Evolutionary conservation across 2,113 vertebrate species (phyloP).

Genomic region (Danionella cerebrum): DNA sequence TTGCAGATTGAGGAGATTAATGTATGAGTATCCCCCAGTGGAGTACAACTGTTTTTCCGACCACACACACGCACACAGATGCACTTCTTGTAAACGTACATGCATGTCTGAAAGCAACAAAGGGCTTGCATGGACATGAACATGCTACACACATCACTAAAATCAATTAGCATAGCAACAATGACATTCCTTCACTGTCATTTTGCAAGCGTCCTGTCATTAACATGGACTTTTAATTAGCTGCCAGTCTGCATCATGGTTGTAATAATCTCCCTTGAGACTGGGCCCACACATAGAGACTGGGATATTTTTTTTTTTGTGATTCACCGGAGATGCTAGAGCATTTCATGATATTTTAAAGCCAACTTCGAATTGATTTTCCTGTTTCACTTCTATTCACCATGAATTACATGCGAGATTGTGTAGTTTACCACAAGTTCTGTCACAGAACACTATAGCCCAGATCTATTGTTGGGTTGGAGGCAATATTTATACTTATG

Average conservation of each 20-base stretch:
- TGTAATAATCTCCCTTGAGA: constrained; percentile 9
- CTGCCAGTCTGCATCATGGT: background rate
- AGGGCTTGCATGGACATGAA: background rate
- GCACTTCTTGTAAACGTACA: background rate
- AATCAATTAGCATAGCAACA: background rate
- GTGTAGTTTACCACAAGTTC: too few relatives aligned
- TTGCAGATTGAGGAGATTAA: constrained; percentile 4
- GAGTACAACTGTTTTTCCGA: background rate
- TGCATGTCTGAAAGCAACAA: background rate
- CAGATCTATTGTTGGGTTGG: too few relatives aligned
- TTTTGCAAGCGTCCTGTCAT: constrained; percentile 12
- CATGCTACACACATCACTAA: constrained; percentile 28
- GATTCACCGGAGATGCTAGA: background rate
- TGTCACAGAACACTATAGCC: too few relatives aligned
- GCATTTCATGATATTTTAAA: background rate
- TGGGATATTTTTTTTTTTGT: background rate
- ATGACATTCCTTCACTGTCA: constrained; percentile 19
- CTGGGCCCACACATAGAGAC: background rate
- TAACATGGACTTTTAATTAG: constrained; percentile 34
- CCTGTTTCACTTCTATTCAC: too few relatives aligned
- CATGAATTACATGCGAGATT: too few relatives aligned
- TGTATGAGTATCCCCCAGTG: background rate
- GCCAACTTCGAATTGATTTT: background rate
- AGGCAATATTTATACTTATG: too few relatives aligned
- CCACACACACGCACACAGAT: constrained; percentile 13